These are phyloP conservation scores for Polypterus senegalus DNA, from an alignment of 2,113 vertebrate genomes.

Conservation along the genomic window DNA sequence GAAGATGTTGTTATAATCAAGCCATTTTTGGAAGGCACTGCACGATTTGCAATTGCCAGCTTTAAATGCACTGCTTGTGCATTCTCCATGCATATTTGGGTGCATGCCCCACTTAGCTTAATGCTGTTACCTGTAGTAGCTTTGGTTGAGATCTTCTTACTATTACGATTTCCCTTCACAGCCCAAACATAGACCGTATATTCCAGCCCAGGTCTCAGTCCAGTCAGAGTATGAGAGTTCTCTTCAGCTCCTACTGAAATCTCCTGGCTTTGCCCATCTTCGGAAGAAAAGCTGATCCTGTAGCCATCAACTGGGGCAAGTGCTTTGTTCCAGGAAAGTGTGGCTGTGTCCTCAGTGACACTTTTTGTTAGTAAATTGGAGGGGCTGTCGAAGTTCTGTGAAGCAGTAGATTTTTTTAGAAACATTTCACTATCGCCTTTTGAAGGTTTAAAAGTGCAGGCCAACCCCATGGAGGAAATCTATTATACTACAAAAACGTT, in stretches of 20 bases:
- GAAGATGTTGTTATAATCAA: too few species aligned
- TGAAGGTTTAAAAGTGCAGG: conserved; percentile 26
- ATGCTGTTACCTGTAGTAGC: conserved; percentile 33
- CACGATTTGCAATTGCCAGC: too few species aligned
- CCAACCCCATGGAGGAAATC: conserved; percentile 20
- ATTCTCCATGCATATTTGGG: too few species aligned
- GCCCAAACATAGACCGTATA: conserved; percentile 34
- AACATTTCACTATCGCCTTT: not conserved
- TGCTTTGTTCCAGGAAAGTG: conserved; percentile 26
- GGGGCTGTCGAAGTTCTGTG: conserved; percentile 32
- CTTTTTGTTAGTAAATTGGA: conserved; percentile 12
- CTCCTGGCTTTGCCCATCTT: conserved; percentile 24
- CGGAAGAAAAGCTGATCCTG: conserved; percentile 29
- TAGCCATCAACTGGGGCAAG: conserved; percentile 33
- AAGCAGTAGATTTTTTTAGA: not conserved
- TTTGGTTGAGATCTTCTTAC: conserved; percentile 24
- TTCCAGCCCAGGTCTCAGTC: conserved; percentile 37
- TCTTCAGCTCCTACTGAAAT: conserved; percentile 25
- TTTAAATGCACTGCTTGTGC: too few species aligned
- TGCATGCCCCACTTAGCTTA: too few species aligned
- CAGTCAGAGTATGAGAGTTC: conserved; percentile 10
- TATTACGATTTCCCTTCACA: conserved; percentile 31
- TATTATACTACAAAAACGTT: too few species aligned
- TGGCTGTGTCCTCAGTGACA: conserved; percentile 31
- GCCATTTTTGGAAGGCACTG: too few species aligned